These are phyloP conservation scores for Autographa pulchrina DNA, from an alignment of 2,888 invertebrate genomes.

Conservation along the genomic window DNA sequence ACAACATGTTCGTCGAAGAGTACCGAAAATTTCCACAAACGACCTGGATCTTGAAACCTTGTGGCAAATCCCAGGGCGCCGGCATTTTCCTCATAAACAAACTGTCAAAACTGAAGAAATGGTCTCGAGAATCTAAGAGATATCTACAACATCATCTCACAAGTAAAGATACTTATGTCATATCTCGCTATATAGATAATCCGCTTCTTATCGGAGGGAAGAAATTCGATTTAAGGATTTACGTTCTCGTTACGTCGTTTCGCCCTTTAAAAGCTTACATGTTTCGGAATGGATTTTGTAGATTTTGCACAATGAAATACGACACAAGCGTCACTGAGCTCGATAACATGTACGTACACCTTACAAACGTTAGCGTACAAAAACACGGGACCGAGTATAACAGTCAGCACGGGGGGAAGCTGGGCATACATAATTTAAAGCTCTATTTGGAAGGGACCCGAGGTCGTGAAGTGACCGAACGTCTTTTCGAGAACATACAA, in stretches of 20 bases:
- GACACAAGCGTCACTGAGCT: slow-evolving; percentile 95
- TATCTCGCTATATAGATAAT: slow-evolving; percentile 98
- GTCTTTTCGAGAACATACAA: slow-evolving; percentile 95
- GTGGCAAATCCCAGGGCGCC: slow-evolving; percentile 96
- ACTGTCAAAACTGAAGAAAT: slow-evolving; percentile 96
- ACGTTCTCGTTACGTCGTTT: slow-evolving; percentile 97
- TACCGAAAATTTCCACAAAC: slow-evolving; percentile 97
- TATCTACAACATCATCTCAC: slow-evolving; percentile 94
- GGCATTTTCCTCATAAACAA: slow-evolving; percentile 98
- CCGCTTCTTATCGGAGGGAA: slow-evolving; percentile 98
- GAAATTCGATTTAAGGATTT: slow-evolving; percentile 97
- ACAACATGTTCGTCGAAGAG: slow-evolving; percentile 98
- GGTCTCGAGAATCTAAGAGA: slow-evolving; percentile 95
- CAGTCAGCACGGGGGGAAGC: slow-evolving; percentile 97
- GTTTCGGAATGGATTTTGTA: slow-evolving; percentile 97
- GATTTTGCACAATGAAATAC: slow-evolving; percentile 98
- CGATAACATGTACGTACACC: slow-evolving; percentile 97
- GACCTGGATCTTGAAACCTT: slow-evolving; percentile 99
- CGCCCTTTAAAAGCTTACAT: slow-evolving; percentile 97
- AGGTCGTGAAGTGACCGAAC: slow-evolving; percentile 95
- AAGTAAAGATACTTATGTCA: slow-evolving; percentile 96
- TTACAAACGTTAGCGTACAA: slow-evolving; percentile 98
- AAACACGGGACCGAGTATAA: slow-evolving; percentile 98
- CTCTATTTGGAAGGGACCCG: slow-evolving; percentile 96
- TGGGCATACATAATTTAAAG: slow-evolving; percentile 96